Percentiles rank a stretch among this genome's conserved stretches.
Conservation (phyloP, 2,888 invertebrate genomes). For the Fabriciana adippe region DNA sequence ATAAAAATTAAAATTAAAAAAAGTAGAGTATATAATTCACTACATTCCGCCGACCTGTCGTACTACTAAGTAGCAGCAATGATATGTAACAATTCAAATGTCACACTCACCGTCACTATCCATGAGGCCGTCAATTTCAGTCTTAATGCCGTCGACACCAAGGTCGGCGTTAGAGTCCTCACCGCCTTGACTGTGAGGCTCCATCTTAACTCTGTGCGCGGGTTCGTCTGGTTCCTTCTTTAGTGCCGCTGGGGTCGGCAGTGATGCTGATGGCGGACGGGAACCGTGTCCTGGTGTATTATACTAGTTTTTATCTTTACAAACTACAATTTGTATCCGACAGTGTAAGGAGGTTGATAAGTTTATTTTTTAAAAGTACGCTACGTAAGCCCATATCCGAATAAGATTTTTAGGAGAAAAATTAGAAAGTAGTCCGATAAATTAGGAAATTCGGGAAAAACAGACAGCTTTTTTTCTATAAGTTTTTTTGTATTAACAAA, state of each 20-base stretch:
- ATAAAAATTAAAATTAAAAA: too few species aligned
- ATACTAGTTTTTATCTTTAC: background rate
- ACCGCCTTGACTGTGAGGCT: constrained; percentile 71
- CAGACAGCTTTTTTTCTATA: too few species aligned
- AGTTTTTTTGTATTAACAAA: too few species aligned
- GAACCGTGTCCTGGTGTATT: constrained; percentile 70
- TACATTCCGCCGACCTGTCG: too few species aligned
- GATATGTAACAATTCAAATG: background rate
- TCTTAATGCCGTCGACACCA: constrained; percentile 78
- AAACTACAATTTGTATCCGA: background rate
- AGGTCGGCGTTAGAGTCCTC: constrained; percentile 69
- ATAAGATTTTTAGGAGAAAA: too few species aligned
- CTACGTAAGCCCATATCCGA: too few species aligned
- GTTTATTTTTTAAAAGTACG: too few species aligned
- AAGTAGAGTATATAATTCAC: too few species aligned
- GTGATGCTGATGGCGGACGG: constrained; percentile 76
- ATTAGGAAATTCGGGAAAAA: too few species aligned
- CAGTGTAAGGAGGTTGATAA: too few species aligned
- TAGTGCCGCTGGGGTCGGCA: constrained; percentile 77
- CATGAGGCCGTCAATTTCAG: constrained; percentile 80
- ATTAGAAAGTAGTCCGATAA: too few species aligned
- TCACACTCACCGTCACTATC: constrained; percentile 69
- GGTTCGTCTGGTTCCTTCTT: constrained; percentile 77
- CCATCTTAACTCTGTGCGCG: constrained; percentile 74
- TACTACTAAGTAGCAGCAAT: too few species aligned